Percentiles rank a stretch among this genome's conserved stretches.
Evolutionary conservation across 2,113 vertebrate species (phyloP).

Genomic region (Beaufortia kweichowensis): DNA sequence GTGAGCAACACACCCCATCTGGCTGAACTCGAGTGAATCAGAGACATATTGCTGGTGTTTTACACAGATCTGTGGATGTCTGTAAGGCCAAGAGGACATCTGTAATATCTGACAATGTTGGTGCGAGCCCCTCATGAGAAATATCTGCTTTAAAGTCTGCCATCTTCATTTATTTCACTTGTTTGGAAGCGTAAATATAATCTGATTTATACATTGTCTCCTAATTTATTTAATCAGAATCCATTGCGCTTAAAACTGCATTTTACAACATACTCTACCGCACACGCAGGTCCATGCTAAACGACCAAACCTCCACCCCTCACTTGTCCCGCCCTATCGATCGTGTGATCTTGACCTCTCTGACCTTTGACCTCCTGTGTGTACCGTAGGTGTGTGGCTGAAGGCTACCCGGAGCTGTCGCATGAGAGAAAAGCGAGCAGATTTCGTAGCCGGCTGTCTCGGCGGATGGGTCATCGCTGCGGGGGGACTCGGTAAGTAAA

Average conservation of each 20-base stretch:
- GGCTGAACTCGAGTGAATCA: neutral
- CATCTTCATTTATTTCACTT: neutral
- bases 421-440: slow-evolving; percentile 95
- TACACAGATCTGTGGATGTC: neutral
- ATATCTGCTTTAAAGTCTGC: neutral
- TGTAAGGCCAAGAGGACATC: neutral
- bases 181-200: too few species aligned
- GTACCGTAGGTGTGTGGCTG: slow-evolving; percentile 82
- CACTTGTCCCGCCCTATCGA: neutral
- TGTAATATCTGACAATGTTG: neutral
- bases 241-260: too few species aligned
- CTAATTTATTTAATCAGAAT: too few species aligned
- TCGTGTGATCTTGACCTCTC: neutral
- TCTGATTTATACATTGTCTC: too few species aligned
- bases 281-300: too few species aligned
- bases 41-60: slow-evolving; percentile 1
- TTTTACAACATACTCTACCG: too few species aligned
- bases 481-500: slow-evolving; percentile 87
- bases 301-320: too few species aligned
- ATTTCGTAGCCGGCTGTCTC: slow-evolving; percentile 89
- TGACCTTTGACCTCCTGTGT: slow-evolving; percentile 15
- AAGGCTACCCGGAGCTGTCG: slow-evolving; percentile 84
- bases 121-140: neutral
- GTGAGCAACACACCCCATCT: neutral
- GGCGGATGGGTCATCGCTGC: slow-evolving; percentile 86